Evolutionary conservation across 2,888 invertebrate genomes (phyloP).

Genomic region (Drosophila fungiperda): DNA sequence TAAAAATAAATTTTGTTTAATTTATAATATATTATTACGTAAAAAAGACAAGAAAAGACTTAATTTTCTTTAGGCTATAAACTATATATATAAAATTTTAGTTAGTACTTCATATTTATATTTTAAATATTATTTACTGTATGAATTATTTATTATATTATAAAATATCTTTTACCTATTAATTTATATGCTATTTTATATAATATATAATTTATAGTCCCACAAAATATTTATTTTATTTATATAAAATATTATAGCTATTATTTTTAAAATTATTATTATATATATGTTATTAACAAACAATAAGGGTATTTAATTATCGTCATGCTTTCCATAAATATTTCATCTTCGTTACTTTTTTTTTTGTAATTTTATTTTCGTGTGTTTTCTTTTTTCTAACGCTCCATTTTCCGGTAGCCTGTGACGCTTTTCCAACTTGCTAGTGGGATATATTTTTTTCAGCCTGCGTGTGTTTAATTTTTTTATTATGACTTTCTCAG

Average conservation of each 20-base stretch:
- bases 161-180: no score
- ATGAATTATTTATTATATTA: neutral
- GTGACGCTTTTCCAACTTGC: conserved; percentile 40
- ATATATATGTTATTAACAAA: neutral
- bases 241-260: accelerated
- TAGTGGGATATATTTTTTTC: conserved; percentile 38
- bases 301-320: conserved; percentile 7
- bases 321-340: no score
- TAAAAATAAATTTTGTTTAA: neutral
- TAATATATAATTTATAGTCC: no score
- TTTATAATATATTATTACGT: neutral
- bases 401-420: conserved; percentile 49
- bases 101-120: no score
- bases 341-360: neutral
- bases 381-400: conserved; percentile 38
- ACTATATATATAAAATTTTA: no score
- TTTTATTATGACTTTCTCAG: conserved; percentile 36
- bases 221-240: neutral
- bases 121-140: neutral
- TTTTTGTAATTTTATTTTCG: neutral
- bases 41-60: no score
- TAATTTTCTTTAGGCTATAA: neutral
- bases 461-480: conserved; percentile 7
- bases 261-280: neutral
- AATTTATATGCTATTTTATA: no score